Evolutionary conservation across 2,888 invertebrate genomes (phyloP).

Genomic region (Linyphia triangularis): DNA sequence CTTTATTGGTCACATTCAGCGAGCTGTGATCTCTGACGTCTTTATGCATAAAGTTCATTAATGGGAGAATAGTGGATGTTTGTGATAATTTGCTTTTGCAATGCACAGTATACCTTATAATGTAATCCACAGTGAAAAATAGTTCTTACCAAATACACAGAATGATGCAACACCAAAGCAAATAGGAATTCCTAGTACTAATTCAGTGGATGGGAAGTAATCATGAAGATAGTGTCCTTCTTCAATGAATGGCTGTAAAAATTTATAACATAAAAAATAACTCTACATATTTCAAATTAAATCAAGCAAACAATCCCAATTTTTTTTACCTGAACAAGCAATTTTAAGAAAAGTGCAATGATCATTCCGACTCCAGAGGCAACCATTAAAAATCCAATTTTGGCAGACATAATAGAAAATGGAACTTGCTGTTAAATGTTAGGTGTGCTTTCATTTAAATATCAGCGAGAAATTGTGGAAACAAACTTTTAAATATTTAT

Average conservation of each 20-base stretch:
- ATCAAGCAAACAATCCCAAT: neutral
- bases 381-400: conserved; percentile 37
- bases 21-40: neutral
- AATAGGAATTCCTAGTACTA: conserved; percentile 53
- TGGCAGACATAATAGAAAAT: conserved; percentile 15
- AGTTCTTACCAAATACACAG: conserved; percentile 50
- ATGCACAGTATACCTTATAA: neutral
- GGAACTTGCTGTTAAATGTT: neutral
- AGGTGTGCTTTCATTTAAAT: neutral
- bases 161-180: conserved; percentile 40
- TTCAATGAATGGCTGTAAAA: conserved; percentile 57
- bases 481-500: no score
- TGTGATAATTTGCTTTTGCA: neutral
- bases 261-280: neutral
- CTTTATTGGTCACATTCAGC: neutral
- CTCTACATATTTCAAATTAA: neutral
- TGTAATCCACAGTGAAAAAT: neutral
- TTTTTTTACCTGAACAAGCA: conserved; percentile 31
- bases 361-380: conserved; percentile 15
- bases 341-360: conserved; percentile 21
- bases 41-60: neutral
- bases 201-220: conserved; percentile 61
- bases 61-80: no score
- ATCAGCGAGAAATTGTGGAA: no score
- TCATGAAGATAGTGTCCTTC: conserved; percentile 45